Percentiles rank a stretch among this genome's conserved stretches.
phyloP scores from a whole-genome alignment of 2,888 invertebrate species.

The Tineola bisselliella region DNA sequence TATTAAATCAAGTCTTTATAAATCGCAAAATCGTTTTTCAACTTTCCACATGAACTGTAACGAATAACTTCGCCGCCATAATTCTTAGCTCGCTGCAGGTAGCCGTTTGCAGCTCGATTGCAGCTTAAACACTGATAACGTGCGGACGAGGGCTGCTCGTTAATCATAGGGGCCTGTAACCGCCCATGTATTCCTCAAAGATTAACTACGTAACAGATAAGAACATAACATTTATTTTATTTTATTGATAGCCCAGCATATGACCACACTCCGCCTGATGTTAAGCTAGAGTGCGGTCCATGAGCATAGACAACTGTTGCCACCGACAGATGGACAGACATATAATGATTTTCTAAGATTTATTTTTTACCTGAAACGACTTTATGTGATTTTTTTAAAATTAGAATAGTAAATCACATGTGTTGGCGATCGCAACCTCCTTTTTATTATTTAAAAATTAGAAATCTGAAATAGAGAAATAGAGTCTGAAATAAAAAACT shows the following conservation, averaged over 20 bases:
- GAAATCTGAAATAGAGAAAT: no score
- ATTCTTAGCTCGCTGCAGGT: slow-evolving; percentile 11
- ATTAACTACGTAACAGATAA: background rate
- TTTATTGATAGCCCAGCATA: background rate
- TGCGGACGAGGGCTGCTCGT: slow-evolving; percentile 13
- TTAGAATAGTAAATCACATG: no score
- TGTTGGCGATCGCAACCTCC: no score
- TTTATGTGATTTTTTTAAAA: no score
- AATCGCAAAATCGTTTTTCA: background rate
- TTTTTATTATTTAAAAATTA: no score
- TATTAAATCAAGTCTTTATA: background rate
- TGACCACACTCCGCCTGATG: no score
- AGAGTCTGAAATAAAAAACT: no score
- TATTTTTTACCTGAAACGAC: no score
- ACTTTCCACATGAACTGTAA: slow-evolving; percentile 4
- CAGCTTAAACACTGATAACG: slow-evolving; percentile 14
- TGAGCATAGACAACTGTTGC: no score
- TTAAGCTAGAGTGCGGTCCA: no score
- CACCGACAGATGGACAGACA: no score
- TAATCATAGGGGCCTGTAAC: slow-evolving; percentile 15
- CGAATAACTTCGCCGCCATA: background rate
- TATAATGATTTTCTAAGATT: no score
- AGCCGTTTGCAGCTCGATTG: slow-evolving; percentile 15
- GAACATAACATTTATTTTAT: background rate
- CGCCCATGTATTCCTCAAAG: background rate